These are phyloP conservation scores for Anagyrus pseudococci DNA, from an alignment of 2,888 invertebrate species.

Conservation along the genomic window DNA sequence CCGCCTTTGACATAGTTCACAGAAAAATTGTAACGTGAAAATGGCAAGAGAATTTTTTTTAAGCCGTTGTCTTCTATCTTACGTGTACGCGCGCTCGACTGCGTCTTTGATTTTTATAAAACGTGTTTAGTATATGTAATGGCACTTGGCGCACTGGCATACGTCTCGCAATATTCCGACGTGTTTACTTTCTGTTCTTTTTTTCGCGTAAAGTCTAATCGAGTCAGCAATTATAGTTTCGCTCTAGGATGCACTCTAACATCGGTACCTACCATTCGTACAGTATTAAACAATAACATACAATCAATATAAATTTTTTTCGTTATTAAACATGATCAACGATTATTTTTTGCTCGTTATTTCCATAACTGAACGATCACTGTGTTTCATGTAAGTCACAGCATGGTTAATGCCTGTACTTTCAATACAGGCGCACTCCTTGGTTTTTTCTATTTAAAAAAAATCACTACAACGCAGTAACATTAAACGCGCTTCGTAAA, in stretches of 20 bases:
- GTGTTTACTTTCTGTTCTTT: conserved; percentile 7
- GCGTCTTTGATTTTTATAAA: conserved; percentile 37
- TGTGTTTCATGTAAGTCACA: conserved; percentile 22
- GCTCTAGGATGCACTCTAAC: conserved; percentile 36
- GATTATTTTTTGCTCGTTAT: conserved; percentile 24
- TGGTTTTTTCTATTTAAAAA: conserved; percentile 39
- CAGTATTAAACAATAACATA: conserved; percentile 33
- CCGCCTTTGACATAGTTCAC: conserved; percentile 36
- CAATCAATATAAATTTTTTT: conserved; percentile 27
- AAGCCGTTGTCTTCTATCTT: conserved; percentile 35
- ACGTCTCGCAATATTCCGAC: conserved; percentile 40
- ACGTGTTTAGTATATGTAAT: conserved; percentile 45
- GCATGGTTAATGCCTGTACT: conserved; percentile 22
- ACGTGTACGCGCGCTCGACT: conserved; percentile 35
- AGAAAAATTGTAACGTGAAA: conserved; percentile 38
- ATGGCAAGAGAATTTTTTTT: conserved; percentile 45
- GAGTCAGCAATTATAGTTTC: conserved; percentile 34
- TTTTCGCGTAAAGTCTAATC: conserved; percentile 25
- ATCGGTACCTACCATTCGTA: conserved; percentile 36
- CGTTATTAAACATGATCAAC: conserved; percentile 30
- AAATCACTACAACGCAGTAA: conserved; percentile 37
- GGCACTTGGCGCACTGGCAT: conserved; percentile 58
- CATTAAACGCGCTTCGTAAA: conserved; percentile 27
- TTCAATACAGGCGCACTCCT: conserved; percentile 33
- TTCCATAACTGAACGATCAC: conserved; percentile 25